Base-by-base conservation (phyloP, 2,888 invertebrate species). In the Callimorpha dominula region DNA sequence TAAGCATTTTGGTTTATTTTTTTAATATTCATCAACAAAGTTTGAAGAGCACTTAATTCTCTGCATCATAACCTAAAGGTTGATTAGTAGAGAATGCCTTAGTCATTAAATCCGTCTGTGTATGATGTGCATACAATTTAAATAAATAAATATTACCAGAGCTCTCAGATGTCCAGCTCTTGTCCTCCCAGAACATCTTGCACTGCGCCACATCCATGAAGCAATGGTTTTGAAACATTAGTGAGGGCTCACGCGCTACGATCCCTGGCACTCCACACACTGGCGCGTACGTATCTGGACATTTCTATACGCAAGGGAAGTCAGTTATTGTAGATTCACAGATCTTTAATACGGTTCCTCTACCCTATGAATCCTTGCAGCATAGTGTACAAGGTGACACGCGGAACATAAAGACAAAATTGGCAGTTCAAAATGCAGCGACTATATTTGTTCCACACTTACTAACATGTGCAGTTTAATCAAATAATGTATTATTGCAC, bases 181-280 rank as follows among this genome's bases (percentile, higher is more conserved):
- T 90, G 64, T 89, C 85, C 20, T 94, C 94, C 89, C 90, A 90
- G 42, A 75, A 81, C 92, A 93, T 91, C 81, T 93, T 94, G 80
- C 95, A 95, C 77, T 95, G 94, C 0, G 95, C 95, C 0, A 90
- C 87, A 68, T 95, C 95, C 95, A 95, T 94, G 80, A 83, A 94
- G 81, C 95, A 95, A 80, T 95, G 95, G 85, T 95, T 95, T 75
- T 91, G 85, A 78, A 94, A 95, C 89, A 93, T 91, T 7, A 94
- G 79, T 0, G 90, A 86, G 0, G 95, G 95, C 70, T 93, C 93
- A 4, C 92, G 80, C 0, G 92, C 90, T 0, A 81, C 68, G 0
- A 85, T 79, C 0, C 94, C 94, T 0, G 94, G 91, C 1, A 87
- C 85, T 0, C 92, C 95, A 68, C 95, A 95, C 0, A 95, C 94